phyloP scores from a whole-genome alignment of 2,113 vertebrate species.

The Nesoenas mayeri region DNA sequence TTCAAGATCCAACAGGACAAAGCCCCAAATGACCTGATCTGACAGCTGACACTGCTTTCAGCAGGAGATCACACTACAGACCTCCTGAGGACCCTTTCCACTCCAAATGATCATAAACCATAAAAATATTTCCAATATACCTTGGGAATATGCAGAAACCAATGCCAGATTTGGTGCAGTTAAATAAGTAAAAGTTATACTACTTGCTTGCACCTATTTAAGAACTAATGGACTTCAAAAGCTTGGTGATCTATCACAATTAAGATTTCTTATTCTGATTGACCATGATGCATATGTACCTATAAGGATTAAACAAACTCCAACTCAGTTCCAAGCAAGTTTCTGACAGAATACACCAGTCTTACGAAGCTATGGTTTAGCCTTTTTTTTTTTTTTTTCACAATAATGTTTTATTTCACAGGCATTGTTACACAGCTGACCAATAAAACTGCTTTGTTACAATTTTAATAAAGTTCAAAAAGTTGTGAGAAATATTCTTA shows the following conservation, averaged over 20 bases:
- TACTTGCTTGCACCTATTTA: background rate
- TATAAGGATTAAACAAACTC: background rate
- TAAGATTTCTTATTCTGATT: constrained; percentile 21
- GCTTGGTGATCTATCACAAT: background rate
- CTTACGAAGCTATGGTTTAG: background rate
- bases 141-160: background rate
- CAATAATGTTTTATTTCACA: background rate
- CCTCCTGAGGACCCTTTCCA: background rate
- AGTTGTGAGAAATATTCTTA: background rate
- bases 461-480: background rate
- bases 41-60: constrained; percentile 16
- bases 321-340: background rate
- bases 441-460: background rate
- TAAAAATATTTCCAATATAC: background rate
- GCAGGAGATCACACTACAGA: background rate
- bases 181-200: background rate
- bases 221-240: background rate
- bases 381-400: background rate
- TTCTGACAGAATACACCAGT: background rate
- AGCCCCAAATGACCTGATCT: background rate
- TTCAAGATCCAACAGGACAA: background rate
- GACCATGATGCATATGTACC: background rate
- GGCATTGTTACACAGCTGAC: background rate
- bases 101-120: background rate
- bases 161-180: background rate